Percentiles rank a stretch among this genome's conserved stretches.
These are phyloP conservation scores for Siniperca obscura DNA, from an alignment of 2,797 vertebrate genomes.

Conservation along the genomic window DNA sequence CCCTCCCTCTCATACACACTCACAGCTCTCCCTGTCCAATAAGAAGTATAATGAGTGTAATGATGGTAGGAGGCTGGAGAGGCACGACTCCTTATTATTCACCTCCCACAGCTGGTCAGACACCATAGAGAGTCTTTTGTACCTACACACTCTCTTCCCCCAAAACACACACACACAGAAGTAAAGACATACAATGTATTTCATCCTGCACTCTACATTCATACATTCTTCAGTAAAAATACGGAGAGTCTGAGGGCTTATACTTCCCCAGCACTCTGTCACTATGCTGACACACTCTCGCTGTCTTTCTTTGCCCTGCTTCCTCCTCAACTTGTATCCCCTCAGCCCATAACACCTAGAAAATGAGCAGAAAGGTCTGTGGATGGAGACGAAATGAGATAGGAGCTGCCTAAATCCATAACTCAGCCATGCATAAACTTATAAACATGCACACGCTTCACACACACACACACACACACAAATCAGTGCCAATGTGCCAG, in stretches of 20 bases:
- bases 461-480: conserved; percentile 27
- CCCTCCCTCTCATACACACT: conserved; percentile 16
- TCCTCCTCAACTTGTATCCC: conserved; percentile 47
- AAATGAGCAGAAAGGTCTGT: conserved; percentile 60
- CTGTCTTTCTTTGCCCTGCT: not conserved
- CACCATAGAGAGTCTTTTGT: conserved; percentile 57
- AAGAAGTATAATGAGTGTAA: conserved; percentile 68
- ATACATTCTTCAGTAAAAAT: conserved; percentile 51
- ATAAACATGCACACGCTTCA: conserved; percentile 39
- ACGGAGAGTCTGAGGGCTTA: conserved; percentile 35
- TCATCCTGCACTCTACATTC: conserved; percentile 40
- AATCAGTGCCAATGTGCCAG: conserved; percentile 18
- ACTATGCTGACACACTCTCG: conserved; percentile 17
- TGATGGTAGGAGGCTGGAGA: conserved; percentile 69
- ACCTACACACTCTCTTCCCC: not conserved
- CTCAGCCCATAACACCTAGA: conserved; percentile 58
- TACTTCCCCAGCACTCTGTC: conserved; percentile 34
- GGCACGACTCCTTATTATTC: conserved; percentile 69
- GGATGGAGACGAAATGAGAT: conserved; percentile 55
- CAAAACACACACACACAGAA: conserved; percentile 24
- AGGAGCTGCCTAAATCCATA: conserved; percentile 61
- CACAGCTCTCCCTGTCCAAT: conserved; percentile 42
- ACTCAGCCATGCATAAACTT: conserved; percentile 63
- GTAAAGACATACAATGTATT: conserved; percentile 39
- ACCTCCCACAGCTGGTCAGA: conserved; percentile 60